Conservation (phyloP, 2,113 vertebrate genomes). For the Galemys pyrenaicus region DNA sequence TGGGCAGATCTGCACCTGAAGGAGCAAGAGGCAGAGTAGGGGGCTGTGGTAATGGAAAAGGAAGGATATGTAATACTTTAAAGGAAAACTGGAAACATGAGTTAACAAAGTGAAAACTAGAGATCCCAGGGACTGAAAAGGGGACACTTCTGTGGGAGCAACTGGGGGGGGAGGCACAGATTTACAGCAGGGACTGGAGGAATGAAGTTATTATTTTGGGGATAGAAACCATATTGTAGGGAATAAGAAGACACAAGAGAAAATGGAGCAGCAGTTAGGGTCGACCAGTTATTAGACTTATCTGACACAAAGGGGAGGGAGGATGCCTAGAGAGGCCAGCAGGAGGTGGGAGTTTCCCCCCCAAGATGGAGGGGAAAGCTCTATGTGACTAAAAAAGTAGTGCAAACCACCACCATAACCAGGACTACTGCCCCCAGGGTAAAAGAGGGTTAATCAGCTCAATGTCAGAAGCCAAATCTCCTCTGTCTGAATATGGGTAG, state of each 20-base stretch:
- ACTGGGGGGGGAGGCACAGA: neutral
- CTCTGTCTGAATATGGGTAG: conserved; percentile 1
- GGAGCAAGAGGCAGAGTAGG: neutral
- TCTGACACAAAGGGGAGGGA: neutral
- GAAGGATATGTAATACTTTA: neutral
- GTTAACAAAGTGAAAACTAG: conserved; percentile 7
- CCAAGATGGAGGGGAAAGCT: neutral
- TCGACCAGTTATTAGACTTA: neutral
- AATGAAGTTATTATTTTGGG: neutral
- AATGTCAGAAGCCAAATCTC: neutral
- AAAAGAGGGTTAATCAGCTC: neutral
- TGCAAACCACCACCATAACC: neutral
- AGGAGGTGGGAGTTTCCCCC: neutral
- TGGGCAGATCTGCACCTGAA: neutral
- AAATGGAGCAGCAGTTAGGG: neutral
- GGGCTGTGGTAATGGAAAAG: neutral
- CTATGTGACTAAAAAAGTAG: neutral
- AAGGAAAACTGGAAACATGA: neutral
- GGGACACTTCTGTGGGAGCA: neutral
- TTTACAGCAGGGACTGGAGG: neutral
- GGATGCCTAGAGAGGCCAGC: neutral
- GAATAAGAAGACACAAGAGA: neutral
- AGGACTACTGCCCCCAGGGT: neutral
- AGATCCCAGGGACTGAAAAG: neutral
- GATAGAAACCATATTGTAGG: neutral